Evolutionary conservation across 2,888 invertebrate species (phyloP), one percentile per base, ranked within the genome.

Genomic region (Iphiclides podalirius): DNA sequence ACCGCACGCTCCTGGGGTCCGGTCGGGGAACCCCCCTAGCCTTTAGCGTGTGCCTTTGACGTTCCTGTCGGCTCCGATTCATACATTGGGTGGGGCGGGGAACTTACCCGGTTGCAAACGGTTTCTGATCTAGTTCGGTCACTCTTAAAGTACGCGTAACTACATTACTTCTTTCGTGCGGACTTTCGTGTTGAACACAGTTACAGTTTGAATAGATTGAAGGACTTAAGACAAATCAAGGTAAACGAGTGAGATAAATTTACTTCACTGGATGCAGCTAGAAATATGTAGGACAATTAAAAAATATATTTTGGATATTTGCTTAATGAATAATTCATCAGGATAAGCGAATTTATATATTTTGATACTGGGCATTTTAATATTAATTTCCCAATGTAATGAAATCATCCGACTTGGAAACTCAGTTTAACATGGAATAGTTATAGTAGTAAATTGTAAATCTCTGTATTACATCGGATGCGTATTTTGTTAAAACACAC

Each of bases 1-100:
- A 89, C 90, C 70, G 90, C 93, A 79, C 87, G 93, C 91, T 91
- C 93, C 93, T 91, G 81, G 39, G 86, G 85, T 81, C 75, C 69
- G 91, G 88, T 64, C 91, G 89, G 55, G 93, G 92, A 67, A 49
- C 52, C 54, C 71, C 75, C 84, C 81, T 78, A 81, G 75, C 79
- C 69, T 75, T 70, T 79, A 84, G 80, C 83, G 79, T 82, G 83
- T 79, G 84, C 81, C 68, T 75, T 52, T 60, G 60, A 67, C 61
- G 57, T 54, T 61, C 45, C 72, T 69, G 76, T 81, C 82, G 85
- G 83, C 80, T 72, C 63, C 44, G 17, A 7, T 50, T 51, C 33
- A 40, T 51, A 49, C 47, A 47, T 54, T 33, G 52, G 44, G 35
- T 40, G 33, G 17, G 39, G 49, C 38, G 38, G 12, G 26, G 34